Evolutionary conservation across 2,888 invertebrate species (phyloP).

Genomic region (Lacanobia wlatinum): DNA sequence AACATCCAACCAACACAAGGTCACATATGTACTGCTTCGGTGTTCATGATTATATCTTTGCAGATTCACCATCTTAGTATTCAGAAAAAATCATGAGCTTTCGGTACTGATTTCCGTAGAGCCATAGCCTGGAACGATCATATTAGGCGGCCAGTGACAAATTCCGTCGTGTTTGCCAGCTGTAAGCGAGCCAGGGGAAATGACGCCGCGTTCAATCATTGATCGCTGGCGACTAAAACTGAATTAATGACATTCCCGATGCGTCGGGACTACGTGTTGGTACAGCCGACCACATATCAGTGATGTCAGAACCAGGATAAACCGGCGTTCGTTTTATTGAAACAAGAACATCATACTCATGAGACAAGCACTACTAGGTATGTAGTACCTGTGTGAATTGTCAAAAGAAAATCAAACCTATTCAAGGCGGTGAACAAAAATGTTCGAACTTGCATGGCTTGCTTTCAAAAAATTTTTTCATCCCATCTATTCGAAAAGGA

Average conservation of each 20-base stretch:
- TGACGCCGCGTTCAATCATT: slow-evolving; percentile 38
- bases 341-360: background rate
- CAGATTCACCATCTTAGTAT: too few relatives aligned
- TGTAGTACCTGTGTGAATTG: too few relatives aligned
- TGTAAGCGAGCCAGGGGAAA: slow-evolving; percentile 53
- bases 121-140: slow-evolving; percentile 24
- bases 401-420: too few relatives aligned
- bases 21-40: too few relatives aligned
- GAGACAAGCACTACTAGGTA: background rate
- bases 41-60: too few relatives aligned
- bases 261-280: background rate
- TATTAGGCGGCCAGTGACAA: slow-evolving; percentile 46
- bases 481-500: too few relatives aligned
- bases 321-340: background rate
- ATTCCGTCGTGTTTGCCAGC: slow-evolving; percentile 48
- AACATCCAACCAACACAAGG: too few relatives aligned
- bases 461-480: background rate
- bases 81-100: background rate
- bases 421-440: background rate
- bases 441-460: background rate
- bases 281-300: background rate
- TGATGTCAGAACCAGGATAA: background rate
- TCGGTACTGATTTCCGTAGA: background rate
- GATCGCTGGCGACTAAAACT: slow-evolving; percentile 36
- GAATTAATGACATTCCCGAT: slow-evolving; percentile 39